Base-by-base conservation (phyloP, 1,140 invertebrate species). In the Acyrthosiphon pisum region DNA sequence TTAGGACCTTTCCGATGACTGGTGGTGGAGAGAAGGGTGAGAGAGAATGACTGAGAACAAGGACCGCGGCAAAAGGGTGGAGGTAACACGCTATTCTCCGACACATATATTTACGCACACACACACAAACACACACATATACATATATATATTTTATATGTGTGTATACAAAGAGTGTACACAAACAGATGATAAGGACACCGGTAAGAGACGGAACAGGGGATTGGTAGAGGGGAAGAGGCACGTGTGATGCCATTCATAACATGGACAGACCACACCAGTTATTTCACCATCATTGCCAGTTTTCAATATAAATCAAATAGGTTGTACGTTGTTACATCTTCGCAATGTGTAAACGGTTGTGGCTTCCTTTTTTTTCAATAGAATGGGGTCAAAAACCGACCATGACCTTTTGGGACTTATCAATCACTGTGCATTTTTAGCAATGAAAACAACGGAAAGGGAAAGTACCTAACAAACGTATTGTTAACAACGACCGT, bases 281-380 rank as follows among this genome's bases (percentile, higher is more conserved):
- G 76, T 86, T 93, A 93, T 93, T 93, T 93, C 35, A 93, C 35
- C 91, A 93, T 93, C 81, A 93, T 93, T 93, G 35, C 91, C 91
- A 93, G 91, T 93, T 93, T 93, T 37, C 91, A 93, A 93, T 93
- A 93, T 93, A 93, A 93, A 93, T 93, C 91, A 93, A 93, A 93
- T 93, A 56, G 91, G 35, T 93, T 86, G 81, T 90, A 46, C 41
- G 56, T 53, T 37, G 48, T 84, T 93, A 93, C 91, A 84, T 93
- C 91, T 93, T 93, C 35, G 81, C 46, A 84, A 93, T 50, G 90
- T 93, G 35, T 93, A 93, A 93, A 93, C 46, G 76, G 20, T 93
- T 83, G 76, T 50, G 48, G 68, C 44, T 83, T 92, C 91, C 44
- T 86, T 93, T 84, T 81, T 91, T 81, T 53, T 86, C 81, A 84